Evolutionary conservation across 2,113 vertebrate genomes (phyloP), one percentile per base, ranked within the genome.

Genomic region (Xyliphius kryptos): DNA sequence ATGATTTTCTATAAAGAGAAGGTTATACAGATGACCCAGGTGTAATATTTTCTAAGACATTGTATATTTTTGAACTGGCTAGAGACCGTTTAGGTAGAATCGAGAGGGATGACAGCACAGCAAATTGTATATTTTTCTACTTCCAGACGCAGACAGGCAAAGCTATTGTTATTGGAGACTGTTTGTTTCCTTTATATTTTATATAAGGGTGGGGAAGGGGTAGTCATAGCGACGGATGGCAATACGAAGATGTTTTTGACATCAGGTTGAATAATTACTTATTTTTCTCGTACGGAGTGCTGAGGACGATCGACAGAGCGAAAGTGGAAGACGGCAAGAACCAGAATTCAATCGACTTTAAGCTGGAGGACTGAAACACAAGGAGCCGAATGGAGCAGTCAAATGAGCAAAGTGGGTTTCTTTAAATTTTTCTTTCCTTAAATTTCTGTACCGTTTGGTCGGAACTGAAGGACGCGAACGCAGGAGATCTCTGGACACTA

Each of bases 91-190:
- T 67, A 50, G 21, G 58, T 57, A 74, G 68, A 75, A 70, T 10
- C 44, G 36, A 53, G 53, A 66, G 32, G 41, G 57, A 71, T 9
- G 53, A 73, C 9, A 37, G 52, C 13, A 57, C 43, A 52, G 79
- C 82, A 79, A 81, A 77, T 70, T 86, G 85, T 87, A 85, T 89
- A 88, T 89, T 87, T 89, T 87, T 87, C 82, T 87, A 89, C 83
- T 80, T 79, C 78, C 76, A 76, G 75, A 81, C 69, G 67, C 72
- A 79, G 77, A 69, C 71, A 70, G 75, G 72, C 68, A 55, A 68
- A 36, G 46, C 72, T 79, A 81, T 82, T 88, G 43, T 6, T 46
- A 46, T 85, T 85, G 80, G 83, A 84, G 79, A 81, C 80, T 77
- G 80, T 16, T 67, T 52, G 37, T 81, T 75, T 83, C 85, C 86